These are phyloP conservation scores for Gasterosteus nipponicus DNA, from an alignment of 2,113 vertebrate genomes.

Conservation along the genomic window DNA sequence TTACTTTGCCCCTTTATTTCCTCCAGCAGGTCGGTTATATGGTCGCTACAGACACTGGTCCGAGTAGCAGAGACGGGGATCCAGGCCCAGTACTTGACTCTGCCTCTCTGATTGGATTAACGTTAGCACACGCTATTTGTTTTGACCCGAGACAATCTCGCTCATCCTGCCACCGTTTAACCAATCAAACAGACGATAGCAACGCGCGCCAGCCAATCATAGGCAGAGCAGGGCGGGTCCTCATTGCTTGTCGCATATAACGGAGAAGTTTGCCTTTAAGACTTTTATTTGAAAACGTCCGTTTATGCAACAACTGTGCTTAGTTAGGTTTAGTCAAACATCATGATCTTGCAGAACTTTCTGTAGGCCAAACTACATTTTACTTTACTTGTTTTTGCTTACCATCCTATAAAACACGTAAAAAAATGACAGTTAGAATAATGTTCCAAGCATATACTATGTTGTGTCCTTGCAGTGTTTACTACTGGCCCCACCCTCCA, in stretches of 20 bases:
- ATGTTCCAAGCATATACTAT: background rate
- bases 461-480: background rate
- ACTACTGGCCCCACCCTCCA: background rate
- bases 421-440: background rate
- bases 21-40: background rate
- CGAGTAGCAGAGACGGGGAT: background rate
- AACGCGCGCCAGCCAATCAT: background rate
- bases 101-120: background rate
- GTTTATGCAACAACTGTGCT: background rate
- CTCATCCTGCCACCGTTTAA: background rate
- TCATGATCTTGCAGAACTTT: background rate
- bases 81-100: background rate
- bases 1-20: background rate
- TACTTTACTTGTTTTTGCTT: background rate
- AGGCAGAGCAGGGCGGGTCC: background rate
- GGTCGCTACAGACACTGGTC: background rate
- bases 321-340: background rate
- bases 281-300: background rate
- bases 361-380: background rate
- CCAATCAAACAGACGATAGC: background rate
- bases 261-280: background rate
- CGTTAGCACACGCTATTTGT: too few relatives aligned
- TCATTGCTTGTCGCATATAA: background rate
- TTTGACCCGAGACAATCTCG: background rate
- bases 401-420: background rate